These are phyloP conservation scores for Pachliopta kotzebuea DNA, from an alignment of 2,888 invertebrate genomes.

Conservation along the genomic window DNA sequence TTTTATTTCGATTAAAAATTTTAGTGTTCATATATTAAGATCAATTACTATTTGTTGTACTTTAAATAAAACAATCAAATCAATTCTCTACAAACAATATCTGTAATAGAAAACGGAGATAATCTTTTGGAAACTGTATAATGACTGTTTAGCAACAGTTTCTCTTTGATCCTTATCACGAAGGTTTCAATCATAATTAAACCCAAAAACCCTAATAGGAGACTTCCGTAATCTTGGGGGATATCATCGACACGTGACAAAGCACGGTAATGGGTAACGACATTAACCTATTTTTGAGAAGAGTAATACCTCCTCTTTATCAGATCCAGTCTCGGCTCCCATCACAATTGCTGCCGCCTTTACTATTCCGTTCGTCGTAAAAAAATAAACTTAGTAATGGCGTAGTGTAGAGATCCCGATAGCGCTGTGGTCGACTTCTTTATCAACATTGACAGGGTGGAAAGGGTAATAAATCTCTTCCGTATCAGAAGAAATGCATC, in stretches of 20 bases:
- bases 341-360: conserved; percentile 50
- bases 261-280: conserved; percentile 64
- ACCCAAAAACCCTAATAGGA: conserved; percentile 34
- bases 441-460: conserved; percentile 50
- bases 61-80: too few species aligned
- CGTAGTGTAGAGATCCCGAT: conserved; percentile 34
- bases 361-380: conserved; percentile 40
- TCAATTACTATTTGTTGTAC: too few species aligned
- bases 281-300: conserved; percentile 68
- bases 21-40: too few species aligned
- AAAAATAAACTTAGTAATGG: conserved; percentile 44
- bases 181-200: conserved; percentile 23
- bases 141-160: conserved; percentile 2
- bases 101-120: too few species aligned
- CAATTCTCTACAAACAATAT: too few species aligned
- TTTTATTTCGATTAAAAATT: too few species aligned
- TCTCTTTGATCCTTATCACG: conserved; percentile 10
- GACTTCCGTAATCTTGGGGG: conserved; percentile 41
- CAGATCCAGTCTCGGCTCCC: conserved; percentile 52
- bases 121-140: not conserved
- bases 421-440: conserved; percentile 57
- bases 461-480: conserved; percentile 56
- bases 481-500: conserved; percentile 46
- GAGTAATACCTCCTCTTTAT: conserved; percentile 50
- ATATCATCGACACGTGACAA: conserved; percentile 69